These are phyloP conservation scores for Mesocricetus auratus DNA, from an alignment of 2,113 vertebrate genomes.

Conservation along the genomic window DNA sequence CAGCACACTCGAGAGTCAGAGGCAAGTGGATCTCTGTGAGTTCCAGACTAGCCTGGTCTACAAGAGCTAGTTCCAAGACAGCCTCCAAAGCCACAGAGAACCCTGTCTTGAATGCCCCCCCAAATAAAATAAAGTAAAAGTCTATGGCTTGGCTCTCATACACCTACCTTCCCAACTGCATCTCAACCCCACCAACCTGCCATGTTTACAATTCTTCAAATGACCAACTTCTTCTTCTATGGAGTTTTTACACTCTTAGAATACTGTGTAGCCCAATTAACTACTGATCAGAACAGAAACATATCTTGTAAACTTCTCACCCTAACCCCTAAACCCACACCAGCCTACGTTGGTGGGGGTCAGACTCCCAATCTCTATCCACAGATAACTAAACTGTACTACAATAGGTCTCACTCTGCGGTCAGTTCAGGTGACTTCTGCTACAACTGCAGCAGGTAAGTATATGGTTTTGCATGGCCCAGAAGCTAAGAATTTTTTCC, in stretches of 20 bases:
- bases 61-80: no score
- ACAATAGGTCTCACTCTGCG: neutral
- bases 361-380: neutral
- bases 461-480: neutral
- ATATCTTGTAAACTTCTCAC: neutral
- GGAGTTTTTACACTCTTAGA: neutral
- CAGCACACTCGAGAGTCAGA: no score
- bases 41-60: no score
- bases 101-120: no score
- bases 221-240: neutral
- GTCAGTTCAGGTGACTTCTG: neutral
- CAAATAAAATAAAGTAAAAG: neutral
- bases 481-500: slow-evolving; percentile 12
- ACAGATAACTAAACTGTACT: neutral
- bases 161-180: neutral
- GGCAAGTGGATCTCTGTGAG: no score
- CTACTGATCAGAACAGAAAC: slow-evolving; percentile 1
- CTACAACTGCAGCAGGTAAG: neutral
- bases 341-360: neutral
- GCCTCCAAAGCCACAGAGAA: no score
- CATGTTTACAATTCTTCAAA: neutral
- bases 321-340: neutral
- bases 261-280: neutral
- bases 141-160: neutral
- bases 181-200: neutral